Percentiles rank a stretch among this genome's conserved stretches.
These are phyloP conservation scores for Xiphorhynchus elegans DNA, from an alignment of 2,113 vertebrate genomes.

Conservation along the genomic window DNA sequence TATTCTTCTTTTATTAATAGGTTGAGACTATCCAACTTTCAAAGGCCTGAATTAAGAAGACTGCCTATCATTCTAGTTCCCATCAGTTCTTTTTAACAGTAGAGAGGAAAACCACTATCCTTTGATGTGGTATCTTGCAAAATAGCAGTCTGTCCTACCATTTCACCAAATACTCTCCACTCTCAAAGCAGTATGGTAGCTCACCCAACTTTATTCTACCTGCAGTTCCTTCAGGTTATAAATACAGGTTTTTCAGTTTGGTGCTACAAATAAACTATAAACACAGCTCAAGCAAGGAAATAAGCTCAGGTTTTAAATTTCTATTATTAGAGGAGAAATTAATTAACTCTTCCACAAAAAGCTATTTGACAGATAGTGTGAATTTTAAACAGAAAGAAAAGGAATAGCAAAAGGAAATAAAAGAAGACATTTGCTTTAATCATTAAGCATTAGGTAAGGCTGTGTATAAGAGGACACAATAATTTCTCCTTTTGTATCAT, in stretches of 20 bases:
- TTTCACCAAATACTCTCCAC: not conserved
- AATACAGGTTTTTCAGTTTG: not conserved
- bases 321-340: not conserved
- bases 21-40: constrained; percentile 13
- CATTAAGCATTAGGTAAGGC: not conserved
- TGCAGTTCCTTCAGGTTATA: not conserved
- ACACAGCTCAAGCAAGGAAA: not conserved
- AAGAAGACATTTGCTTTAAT: constrained; percentile 11
- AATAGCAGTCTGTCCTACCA: not conserved
- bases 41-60: constrained; percentile 38
- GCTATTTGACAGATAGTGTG: not conserved
- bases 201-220: not conserved
- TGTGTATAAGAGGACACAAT: not conserved
- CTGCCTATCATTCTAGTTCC: not conserved
- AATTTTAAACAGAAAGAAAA: not conserved
- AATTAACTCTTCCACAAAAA: not conserved
- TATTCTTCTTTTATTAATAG: constrained; percentile 44
- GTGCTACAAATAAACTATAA: not conserved
- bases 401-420: not conserved
- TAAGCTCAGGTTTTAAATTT: not conserved
- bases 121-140: constrained; percentile 14
- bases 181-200: not conserved
- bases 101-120: not conserved
- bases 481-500: not conserved
- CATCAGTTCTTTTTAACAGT: not conserved